phyloP scores from a whole-genome alignment of 2,113 vertebrate species.

The Nesogale talazaci region DNA sequence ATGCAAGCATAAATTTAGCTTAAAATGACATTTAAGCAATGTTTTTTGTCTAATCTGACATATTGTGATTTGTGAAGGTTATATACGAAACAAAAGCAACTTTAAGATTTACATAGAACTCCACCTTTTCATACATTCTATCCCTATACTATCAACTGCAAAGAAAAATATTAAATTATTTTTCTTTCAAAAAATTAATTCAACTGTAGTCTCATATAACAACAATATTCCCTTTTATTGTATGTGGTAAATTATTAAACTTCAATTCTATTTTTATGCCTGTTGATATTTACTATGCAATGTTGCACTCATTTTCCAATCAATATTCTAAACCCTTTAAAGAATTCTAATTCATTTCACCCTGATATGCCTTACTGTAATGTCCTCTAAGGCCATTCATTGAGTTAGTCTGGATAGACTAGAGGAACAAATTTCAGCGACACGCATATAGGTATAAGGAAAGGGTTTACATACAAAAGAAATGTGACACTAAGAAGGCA shows the following conservation, averaged over 20 bases:
- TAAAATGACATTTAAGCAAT: conserved; percentile 5
- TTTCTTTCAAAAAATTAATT: not conserved
- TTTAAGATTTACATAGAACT: not conserved
- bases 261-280: too few relatives aligned
- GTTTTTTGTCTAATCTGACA: not conserved
- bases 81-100: not conserved
- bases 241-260: not conserved
- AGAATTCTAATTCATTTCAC: too few relatives aligned
- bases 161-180: not conserved
- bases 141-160: not conserved
- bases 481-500: too few relatives aligned
- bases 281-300: too few relatives aligned
- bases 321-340: too few relatives aligned
- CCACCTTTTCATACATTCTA: not conserved
- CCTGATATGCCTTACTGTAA: not conserved
- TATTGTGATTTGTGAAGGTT: not conserved
- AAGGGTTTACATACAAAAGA: too few relatives aligned
- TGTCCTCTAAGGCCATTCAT: too few relatives aligned
- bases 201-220: not conserved
- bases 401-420: too few relatives aligned
- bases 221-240: not conserved
- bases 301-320: too few relatives aligned
- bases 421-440: too few relatives aligned
- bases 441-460: too few relatives aligned
- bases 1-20: not conserved